Percentiles rank a stretch among this genome's conserved stretches.
Evolutionary conservation across 1,140 invertebrate genomes (phyloP).

Genomic region (Scylla paramamosain): DNA sequence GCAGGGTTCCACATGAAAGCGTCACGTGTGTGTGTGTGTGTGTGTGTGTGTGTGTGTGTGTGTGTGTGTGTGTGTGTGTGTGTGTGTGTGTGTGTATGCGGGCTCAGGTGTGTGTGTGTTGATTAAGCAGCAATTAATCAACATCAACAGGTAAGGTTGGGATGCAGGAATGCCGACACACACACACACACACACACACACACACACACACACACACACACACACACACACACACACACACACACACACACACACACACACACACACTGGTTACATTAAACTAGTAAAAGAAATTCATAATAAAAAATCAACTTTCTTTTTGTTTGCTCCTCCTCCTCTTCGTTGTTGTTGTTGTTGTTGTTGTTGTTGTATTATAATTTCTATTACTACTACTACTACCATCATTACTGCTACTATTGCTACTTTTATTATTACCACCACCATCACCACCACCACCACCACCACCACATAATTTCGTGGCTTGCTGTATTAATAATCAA

Average conservation of each 20-base stretch:
- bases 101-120: neutral
- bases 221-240: slow-evolving; percentile 20
- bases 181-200: slow-evolving; percentile 20
- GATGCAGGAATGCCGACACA: neutral
- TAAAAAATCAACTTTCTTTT: no score
- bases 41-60: neutral
- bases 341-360: neutral
- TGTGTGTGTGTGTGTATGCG: neutral
- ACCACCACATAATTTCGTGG: no score
- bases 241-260: slow-evolving; percentile 11
- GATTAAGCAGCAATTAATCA: neutral
- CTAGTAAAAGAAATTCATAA: no score
- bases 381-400: neutral
- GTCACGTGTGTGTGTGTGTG: neutral
- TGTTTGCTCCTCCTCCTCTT: no score
- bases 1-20: neutral
- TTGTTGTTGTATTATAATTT: neutral
- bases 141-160: neutral
- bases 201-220: slow-evolving; percentile 12
- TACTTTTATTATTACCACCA: neutral
- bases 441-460: neutral
- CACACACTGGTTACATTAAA: neutral
- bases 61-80: neutral
- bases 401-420: no score
- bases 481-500: no score